Evolutionary conservation across 30 jellyfish, hydroid and myxozoan genomes (phyloP), one percentile per base, ranked within the genome.

Genomic region (Catostylus mosaicus): DNA sequence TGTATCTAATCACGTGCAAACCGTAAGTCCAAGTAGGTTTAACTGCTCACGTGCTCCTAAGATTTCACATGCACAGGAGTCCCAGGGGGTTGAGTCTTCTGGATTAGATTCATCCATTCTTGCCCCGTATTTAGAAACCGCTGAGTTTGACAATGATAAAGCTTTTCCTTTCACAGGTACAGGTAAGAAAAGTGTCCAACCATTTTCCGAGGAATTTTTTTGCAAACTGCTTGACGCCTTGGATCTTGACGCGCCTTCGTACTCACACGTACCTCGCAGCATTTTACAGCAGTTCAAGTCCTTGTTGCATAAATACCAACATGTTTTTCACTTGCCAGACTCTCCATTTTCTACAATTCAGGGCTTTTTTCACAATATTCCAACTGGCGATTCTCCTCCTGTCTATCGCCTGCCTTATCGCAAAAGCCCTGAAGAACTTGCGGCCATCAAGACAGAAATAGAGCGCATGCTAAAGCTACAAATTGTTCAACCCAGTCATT

Each of bases 341-440:
- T 30, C 76, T 4, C 83, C 83, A 4, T 30, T 70, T 11, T 70
- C 83, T 35, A 27, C 83, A 11, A 38, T 32, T 30, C 31, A 70
- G 14, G 83, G 83, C 77, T 34, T 70, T 27, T 38, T 11, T 37
- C 77, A 70, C 26, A 5, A 32, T 45, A 70, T 70, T 20, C 9
- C 10, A 11, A 70, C 68, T 12, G 83, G 83, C 5, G 68, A 38
- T 38, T 26, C 27, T 70, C n/a, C n/a, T n/a, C n/a, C n/a, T n/a
- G n/a, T n/a, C n/a, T n/a, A 70, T 35, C 68, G 68, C 71, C 76
- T 38, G 7, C 83, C 83, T 35, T 70, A 70, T 35, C 69, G 83
- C 72, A 32, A 70, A 33, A 70, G 83, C 69, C 83, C 83, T n/a
- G 83, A 11, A 6, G 70, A 56, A 56, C 70, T 56, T 56, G 29